These are phyloP conservation scores for Cryptus viduatorius DNA, from an alignment of 2,888 invertebrate species.

Conservation along the genomic window DNA sequence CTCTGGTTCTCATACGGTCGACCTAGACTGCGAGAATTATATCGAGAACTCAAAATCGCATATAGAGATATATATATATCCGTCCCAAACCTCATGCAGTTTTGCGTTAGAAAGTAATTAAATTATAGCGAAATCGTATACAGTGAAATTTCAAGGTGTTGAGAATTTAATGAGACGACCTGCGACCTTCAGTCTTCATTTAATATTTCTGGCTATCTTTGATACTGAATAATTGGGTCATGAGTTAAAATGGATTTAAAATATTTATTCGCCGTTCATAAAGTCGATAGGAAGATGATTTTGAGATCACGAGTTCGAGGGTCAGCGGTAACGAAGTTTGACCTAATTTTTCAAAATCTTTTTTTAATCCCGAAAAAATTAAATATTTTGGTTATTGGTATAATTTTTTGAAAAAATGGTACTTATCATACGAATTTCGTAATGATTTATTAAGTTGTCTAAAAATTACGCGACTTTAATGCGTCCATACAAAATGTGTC, in stretches of 20 bases:
- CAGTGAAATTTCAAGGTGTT: constrained; percentile 31
- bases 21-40: constrained; percentile 25
- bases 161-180: constrained; percentile 32
- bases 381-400: too few relatives aligned
- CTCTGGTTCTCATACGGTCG: constrained; percentile 47
- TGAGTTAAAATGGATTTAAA: constrained; percentile 16
- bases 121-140: constrained; percentile 26
- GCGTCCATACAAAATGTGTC: neutral
- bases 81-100: neutral
- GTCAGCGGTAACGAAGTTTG: neutral
- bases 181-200: constrained; percentile 45
- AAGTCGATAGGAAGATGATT: neutral
- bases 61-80: neutral
- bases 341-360: neutral
- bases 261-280: constrained; percentile 35
- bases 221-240: constrained; percentile 52
- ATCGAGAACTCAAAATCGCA: constrained; percentile 35
- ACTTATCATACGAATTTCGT: neutral
- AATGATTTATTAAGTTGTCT: neutral
- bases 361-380: too few relatives aligned
- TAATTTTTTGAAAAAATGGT: too few relatives aligned
- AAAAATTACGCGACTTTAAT: neutral
- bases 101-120: constrained; percentile 4
- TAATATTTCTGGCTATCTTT: constrained; percentile 48
- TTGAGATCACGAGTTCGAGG: neutral